Evolutionary conservation across 2,888 invertebrate genomes (phyloP).

Genomic region (Lymantria monacha): DNA sequence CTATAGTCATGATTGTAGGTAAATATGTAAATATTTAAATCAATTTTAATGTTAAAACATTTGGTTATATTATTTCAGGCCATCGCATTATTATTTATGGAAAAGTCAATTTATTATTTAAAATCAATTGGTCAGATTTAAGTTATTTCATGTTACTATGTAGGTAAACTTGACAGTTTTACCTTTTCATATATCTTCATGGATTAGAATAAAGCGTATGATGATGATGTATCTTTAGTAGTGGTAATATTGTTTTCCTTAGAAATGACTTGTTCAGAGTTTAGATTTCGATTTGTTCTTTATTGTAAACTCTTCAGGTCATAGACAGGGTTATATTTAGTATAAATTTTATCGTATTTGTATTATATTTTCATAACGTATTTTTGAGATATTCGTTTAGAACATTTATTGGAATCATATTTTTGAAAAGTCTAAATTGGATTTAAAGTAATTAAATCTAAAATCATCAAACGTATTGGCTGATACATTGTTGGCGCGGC

Average conservation of each 20-base stretch:
- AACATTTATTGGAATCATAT: conserved; percentile 79
- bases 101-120: not conserved
- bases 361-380: conserved; percentile 82
- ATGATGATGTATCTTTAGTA: not conserved
- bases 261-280: conserved; percentile 75
- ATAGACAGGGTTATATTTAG: conserved; percentile 83
- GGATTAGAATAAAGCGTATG: too few species aligned
- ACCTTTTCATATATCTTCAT: too few species aligned
- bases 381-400: conserved; percentile 81
- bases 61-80: too few species aligned
- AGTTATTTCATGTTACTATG: not conserved
- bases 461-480: conserved; percentile 66
- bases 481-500: conserved; percentile 41
- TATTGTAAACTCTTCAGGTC: conserved; percentile 80
- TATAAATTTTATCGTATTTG: conserved; percentile 82
- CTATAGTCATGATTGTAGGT: conserved; percentile 24
- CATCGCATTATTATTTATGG: conserved; percentile 2
- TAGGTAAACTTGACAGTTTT: too few species aligned
- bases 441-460: conserved; percentile 64
- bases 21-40: conserved; percentile 14
- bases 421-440: conserved; percentile 79
- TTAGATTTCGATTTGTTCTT: conserved; percentile 63
- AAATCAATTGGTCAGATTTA: conserved; percentile 6
- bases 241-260: conserved; percentile 41
- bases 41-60: not conserved